Evolutionary conservation across 2,797 vertebrate species (phyloP), one percentile per base, ranked within the genome.

Genomic region (Gymnoscopelus braueri): DNA sequence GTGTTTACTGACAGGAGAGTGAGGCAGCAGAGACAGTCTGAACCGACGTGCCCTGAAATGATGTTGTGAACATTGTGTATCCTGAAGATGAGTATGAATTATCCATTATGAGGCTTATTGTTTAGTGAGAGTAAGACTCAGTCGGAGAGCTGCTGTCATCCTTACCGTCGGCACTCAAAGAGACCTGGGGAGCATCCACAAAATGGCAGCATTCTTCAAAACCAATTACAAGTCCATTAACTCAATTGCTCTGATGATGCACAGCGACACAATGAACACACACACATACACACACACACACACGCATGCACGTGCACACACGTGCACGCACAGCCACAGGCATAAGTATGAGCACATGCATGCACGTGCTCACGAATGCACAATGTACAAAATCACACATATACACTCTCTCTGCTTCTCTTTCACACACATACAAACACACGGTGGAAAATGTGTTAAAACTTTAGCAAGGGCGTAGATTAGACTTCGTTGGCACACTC

Each of bases 181-280:
- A 77, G 69, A 75, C 77, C 64, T 80, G 78, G 84, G 82, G 83
- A 81, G 84, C 74, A 72, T 55, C 6, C 12, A 77, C 71, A 75
- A 77, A 84, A 81, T 81, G 74, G 69, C 67, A 63, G 71, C 80
- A 79, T 63, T 68, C 74, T 59, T 78, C 80, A 83, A 81, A 84
- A 83, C 73, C 75, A 84, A 80, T 88, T 84, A 85, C 79, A 82
- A 63, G 74, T 67, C 77, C 61, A 79, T 86, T 85, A 84, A 69
- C 65, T 84, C 75, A 75, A 81, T 76, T 84, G 70, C 70, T 62
- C 35, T 54, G 63, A 82, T 79, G 82, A 80, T 68, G 74, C 49
- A 58, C 51, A 51, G 61, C 52, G 71, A 48, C 77, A 79, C 71
- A 69, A 69, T 13, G 1, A 54, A 35, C 13, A 3, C 64, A 58